A percentile compares a stretch with the other conserved stretches of the same genome.
phyloP scores from a whole-genome alignment of 2,797 vertebrate species.

The Acridotheres tristis region DNA sequence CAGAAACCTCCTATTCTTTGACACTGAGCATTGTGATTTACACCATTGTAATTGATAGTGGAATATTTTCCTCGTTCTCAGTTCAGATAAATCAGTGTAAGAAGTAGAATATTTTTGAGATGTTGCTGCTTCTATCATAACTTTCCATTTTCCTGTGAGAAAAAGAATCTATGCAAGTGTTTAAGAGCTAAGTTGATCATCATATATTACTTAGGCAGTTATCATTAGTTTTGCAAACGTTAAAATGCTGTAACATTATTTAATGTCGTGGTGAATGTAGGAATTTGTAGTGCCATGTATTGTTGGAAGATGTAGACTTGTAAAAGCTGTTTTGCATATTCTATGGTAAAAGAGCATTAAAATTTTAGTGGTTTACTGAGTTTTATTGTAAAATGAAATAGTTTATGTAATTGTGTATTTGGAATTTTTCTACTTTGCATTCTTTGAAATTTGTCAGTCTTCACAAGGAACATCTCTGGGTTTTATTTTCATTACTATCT shows the following conservation, averaged over 20 bases:
- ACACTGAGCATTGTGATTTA: background rate
- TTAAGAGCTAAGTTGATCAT: slow-evolving; percentile 61
- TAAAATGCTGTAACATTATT: slow-evolving; percentile 43
- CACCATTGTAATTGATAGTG: background rate
- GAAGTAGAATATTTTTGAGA: slow-evolving; percentile 2
- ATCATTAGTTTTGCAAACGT: slow-evolving; percentile 56
- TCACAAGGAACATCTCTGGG: background rate
- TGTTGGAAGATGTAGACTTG: slow-evolving; percentile 35
- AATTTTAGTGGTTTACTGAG: slow-evolving; percentile 7
- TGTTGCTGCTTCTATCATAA: background rate
- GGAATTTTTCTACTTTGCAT: background rate
- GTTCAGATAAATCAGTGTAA: slow-evolving; percentile 16
- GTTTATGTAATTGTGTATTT: slow-evolving; percentile 8
- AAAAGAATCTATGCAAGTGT: slow-evolving; percentile 13
- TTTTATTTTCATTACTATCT: background rate
- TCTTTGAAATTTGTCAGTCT: background rate
- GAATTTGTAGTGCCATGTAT: slow-evolving; percentile 73
- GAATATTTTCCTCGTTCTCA: background rate
- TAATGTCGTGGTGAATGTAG: slow-evolving; percentile 43
- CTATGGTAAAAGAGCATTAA: slow-evolving; percentile 11
- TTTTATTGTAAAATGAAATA: slow-evolving; percentile 31
- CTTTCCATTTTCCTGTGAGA: background rate
- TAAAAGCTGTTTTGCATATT: slow-evolving; percentile 15
- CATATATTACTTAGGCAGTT: slow-evolving; percentile 56
- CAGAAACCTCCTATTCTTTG: background rate